phyloP scores from a whole-genome alignment of 2,113 vertebrate species.

The Alouatta palliata region DNA sequence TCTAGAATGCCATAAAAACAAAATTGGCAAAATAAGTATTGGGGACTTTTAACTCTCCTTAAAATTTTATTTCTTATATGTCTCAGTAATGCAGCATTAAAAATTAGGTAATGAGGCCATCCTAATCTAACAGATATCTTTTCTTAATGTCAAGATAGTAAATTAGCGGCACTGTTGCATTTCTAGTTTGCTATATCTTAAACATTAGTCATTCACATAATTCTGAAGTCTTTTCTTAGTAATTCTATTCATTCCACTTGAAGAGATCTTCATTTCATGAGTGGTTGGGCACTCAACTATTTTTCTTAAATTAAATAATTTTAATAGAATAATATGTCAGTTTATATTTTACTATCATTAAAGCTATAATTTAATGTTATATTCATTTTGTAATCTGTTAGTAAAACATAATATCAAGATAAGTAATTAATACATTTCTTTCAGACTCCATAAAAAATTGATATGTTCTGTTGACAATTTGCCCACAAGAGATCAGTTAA shows the following conservation, averaged over 20 bases:
- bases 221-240: conserved; percentile 45
- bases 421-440: conserved; percentile 13
- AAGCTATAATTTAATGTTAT: conserved; percentile 7
- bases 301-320: conserved; percentile 42
- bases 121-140: conserved; percentile 15
- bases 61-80: neutral
- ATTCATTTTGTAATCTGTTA: neutral
- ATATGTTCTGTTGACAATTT: neutral
- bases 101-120: neutral
- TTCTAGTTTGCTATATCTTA: neutral
- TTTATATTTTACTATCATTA: conserved; percentile 43
- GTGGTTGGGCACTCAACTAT: neutral
- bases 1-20: neutral
- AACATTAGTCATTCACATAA: conserved; percentile 28
- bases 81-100: neutral
- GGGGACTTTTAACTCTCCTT: neutral
- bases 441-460: neutral
- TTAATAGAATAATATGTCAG: neutral
- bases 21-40: neutral
- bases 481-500: neutral
- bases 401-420: neutral
- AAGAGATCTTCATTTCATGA: conserved; percentile 52
- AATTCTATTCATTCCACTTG: conserved; percentile 49
- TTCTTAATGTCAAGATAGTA: conserved; percentile 14
- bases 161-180: neutral